A percentile compares a stretch with the other conserved stretches of the same genome.
These are phyloP conservation scores for Philotrypesis tridentata DNA, from an alignment of 1,140 invertebrate species.

Conservation along the genomic window DNA sequence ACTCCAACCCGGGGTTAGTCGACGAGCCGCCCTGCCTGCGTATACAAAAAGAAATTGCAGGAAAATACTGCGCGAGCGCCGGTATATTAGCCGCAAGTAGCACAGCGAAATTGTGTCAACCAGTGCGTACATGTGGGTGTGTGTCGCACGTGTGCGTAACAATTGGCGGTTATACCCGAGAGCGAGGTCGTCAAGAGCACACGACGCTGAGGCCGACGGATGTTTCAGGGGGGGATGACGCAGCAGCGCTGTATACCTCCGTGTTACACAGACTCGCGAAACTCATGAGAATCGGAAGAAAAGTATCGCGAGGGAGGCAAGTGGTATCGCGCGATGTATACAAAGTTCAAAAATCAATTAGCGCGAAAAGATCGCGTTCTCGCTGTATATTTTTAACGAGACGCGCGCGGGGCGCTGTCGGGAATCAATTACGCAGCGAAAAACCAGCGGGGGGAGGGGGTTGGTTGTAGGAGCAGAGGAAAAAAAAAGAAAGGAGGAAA, in stretches of 20 bases:
- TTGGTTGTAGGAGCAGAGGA: no score
- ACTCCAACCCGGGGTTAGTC: no score
- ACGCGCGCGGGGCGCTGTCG: not conserved
- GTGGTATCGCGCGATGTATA: no score
- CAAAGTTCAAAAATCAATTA: not conserved
- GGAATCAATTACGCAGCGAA: conserved; percentile 39
- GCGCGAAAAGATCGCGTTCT: not conserved
- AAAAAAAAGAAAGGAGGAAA: no score
- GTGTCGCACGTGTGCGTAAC: not conserved
- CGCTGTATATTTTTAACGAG: not conserved
- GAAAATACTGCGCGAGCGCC: no score
- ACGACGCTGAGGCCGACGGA: not conserved
- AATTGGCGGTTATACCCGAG: not conserved
- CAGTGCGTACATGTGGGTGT: not conserved
- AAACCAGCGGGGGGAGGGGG: not conserved
- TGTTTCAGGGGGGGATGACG: no score
- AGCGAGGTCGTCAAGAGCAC: not conserved
- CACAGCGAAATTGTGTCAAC: not conserved
- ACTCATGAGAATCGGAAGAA: no score
- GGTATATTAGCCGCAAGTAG: not conserved
- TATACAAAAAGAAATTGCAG: no score
- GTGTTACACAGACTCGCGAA: no score
- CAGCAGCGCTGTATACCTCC: no score
- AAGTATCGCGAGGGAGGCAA: no score
- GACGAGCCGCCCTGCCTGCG: no score